Conservation (phyloP, 2,797 vertebrate species). For the Gobio occitaniae region DNA sequence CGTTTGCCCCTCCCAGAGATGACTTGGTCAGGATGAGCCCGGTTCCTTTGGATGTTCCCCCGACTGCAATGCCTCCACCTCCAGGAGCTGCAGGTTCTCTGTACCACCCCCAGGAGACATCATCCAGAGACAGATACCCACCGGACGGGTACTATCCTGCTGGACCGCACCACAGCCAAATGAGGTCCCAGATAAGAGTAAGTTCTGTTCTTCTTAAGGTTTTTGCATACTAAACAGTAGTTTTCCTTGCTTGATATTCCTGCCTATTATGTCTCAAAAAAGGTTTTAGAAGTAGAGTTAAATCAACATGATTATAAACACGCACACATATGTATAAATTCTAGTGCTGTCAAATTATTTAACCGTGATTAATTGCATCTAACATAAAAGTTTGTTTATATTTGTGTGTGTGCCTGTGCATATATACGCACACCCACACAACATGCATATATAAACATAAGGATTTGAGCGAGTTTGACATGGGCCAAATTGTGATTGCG, state of each 20-base stretch:
- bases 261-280: background rate
- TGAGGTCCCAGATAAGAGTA: slow-evolving; percentile 89
- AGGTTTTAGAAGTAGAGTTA: background rate
- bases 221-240: background rate
- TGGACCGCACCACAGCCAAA: slow-evolving; percentile 83
- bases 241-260: background rate
- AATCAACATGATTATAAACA: background rate
- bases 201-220: slow-evolving; percentile 50
- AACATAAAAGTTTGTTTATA: no score
- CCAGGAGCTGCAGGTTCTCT: slow-evolving; percentile 82
- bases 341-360: no score
- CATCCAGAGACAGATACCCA: slow-evolving; percentile 87
- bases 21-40: slow-evolving; percentile 91
- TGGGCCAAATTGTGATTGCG: no score
- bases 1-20: slow-evolving; percentile 86
- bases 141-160: slow-evolving; percentile 89
- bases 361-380: no score
- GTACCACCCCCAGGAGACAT: slow-evolving; percentile 84
- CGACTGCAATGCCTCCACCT: slow-evolving; percentile 61
- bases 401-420: no score
- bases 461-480: no score
- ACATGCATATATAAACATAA: no score
- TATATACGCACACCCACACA: no score
- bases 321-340: no score
- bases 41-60: slow-evolving; percentile 87